Base-by-base conservation (phyloP, 1,140 invertebrate genomes). In the Anoplolepis gracilipes region DNA sequence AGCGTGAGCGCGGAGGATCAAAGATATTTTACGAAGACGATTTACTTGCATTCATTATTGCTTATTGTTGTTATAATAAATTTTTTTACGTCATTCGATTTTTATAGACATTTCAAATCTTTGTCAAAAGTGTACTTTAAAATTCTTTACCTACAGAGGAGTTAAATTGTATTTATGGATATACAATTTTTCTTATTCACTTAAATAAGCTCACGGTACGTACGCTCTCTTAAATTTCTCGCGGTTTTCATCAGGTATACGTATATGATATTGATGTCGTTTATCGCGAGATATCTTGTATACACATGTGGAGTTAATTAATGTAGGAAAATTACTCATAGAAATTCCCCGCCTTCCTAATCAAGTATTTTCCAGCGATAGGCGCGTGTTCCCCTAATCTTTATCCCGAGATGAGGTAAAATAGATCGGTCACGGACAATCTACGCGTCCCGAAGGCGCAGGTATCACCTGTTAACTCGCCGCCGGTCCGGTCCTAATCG, bases 381-480 rank as follows among this genome's bases (percentile, higher is more conserved):
- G 28, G 59, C n/a, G 75, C 7, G 46, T 49, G 19, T 70, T 70
- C 30, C 78, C 49, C 49, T 25, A 10, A 33, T 30, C n/a, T 30
- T 70, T 70, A 70, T 30, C 67, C 53, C 78, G 36, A 72, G 53
- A 82, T 55, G 36, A 39, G 67, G 67, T 59, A 53, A 82, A 42
- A 81, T 25, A 57, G 65, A 81, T 72, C 78, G 67, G 67, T 82
- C 78, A 81, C 78, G 78, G 78, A 36, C 70, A 69, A 82, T 84
- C 81, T 49, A 59, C 57, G 22, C 49, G 57, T 25, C 22, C 49
- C 72, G 33, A 57, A 55, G 53, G 72, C 59, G 49, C 49, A 85
- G 33, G 61, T 65, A 73, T 88, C 86, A 89, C 88, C 87, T 86
- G 88, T 89, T 89, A 86, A 89, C 61, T 64, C 36, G 46, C 11